Base-by-base conservation (phyloP, 2,113 vertebrate species). In the Tyrannus savana region DNA sequence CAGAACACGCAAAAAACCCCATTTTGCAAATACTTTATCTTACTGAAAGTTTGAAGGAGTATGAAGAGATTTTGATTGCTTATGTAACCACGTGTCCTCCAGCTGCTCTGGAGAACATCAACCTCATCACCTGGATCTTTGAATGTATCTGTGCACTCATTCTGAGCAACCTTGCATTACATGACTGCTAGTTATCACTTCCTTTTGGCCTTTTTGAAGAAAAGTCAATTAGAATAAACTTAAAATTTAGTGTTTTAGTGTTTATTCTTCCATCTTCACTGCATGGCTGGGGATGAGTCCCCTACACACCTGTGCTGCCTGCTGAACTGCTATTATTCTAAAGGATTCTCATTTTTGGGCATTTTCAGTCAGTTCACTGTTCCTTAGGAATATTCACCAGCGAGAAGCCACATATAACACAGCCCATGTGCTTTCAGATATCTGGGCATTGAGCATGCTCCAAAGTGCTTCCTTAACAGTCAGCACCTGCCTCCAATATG, bases 401-500 rank as follows among this genome's bases (percentile, higher is more conserved):
- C 42, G 25, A 64, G 42, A 86, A 47, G 14, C 22, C 47, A 27
- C 24, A 66, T 78, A 56, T 23, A 55, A 21, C 1, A 1, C 17
- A 50, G 35, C 23, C 10, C 0, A 0, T 41, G 60, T 39, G 7
- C 41, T 81, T 42, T 66, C 52, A 55, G 71, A 14, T 42, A 11
- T 39, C 28, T 6, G 6, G 60, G 37, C 24, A n/a, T 6, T 13
- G 46, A 77, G 19, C 13, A 3, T 18, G 18, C 18, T n/a, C 67
- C 35, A n/a, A 55, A 82, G 64, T 5, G 35, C 44, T 74, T 74
- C 69, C 75, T 47, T 25, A 67, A 7, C 12, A 47, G 72, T 37
- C 0, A 2, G n/a, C 21, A 66, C 15, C 56, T 49, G n/a, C 69
- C n/a, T 62, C 37, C 53, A 11, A 47, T 0, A 9, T 1, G 1